Percentiles rank a stretch among this genome's conserved stretches.
Conservation (phyloP, 2,113 vertebrate genomes). For the Calonectris borealis region DNA sequence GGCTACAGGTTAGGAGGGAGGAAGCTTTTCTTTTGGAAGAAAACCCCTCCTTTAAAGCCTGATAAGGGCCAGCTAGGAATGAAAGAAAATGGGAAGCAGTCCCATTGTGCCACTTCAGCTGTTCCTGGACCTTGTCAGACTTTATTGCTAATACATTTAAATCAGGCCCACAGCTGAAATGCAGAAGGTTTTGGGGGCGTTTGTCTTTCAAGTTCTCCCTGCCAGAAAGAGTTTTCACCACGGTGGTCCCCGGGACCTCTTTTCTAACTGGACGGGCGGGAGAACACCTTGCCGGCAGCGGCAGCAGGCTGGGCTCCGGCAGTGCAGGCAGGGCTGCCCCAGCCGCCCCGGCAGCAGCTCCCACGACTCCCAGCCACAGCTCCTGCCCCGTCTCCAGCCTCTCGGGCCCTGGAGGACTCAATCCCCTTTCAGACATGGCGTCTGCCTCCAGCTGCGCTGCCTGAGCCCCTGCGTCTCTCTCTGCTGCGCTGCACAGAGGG, state of each 20-base stretch:
- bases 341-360: neutral
- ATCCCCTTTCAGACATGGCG: neutral
- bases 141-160: neutral
- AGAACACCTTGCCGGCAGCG: neutral
- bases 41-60: neutral
- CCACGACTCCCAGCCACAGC: neutral
- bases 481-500: too few relatives aligned
- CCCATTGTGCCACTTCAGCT: neutral
- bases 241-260: neutral
- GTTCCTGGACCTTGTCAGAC: neutral
- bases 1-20: neutral
- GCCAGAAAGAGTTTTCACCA: neutral
- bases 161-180: neutral
- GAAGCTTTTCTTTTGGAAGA: neutral
- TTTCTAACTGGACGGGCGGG: rapidly evolving
- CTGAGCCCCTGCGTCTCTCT: neutral
- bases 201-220: neutral
- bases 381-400: neutral
- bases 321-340: neutral
- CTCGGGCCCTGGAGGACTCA: neutral
- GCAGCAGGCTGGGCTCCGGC: neutral
- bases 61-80: neutral
- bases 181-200: neutral
- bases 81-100: neutral
- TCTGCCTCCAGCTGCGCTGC: neutral